Conservation (phyloP, 2,113 vertebrate species). For the Amphiprion percula region DNA sequence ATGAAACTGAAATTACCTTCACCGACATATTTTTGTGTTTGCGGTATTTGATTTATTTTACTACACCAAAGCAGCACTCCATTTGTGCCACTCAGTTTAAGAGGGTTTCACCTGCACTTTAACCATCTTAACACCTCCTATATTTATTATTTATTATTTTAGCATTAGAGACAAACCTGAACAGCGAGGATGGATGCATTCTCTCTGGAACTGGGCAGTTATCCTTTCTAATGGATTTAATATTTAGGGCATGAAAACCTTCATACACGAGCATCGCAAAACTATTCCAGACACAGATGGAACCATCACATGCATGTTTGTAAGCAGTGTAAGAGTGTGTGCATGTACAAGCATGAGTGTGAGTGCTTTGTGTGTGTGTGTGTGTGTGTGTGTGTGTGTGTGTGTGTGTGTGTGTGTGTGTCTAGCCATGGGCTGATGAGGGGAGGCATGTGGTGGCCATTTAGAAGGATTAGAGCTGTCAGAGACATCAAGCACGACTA, state of each 20-base stretch:
- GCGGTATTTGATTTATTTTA: too few species aligned
- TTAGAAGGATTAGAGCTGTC: conserved; percentile 88
- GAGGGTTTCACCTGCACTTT: neutral
- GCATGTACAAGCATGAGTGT: neutral
- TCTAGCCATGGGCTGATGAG: conserved; percentile 75
- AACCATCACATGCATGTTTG: conserved; percentile 17
- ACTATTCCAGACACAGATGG: conserved; percentile 35
- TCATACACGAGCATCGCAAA: conserved; percentile 5
- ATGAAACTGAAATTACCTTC: too few species aligned
- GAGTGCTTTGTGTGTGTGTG: conserved; percentile 26
- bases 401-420: conserved; percentile 50
- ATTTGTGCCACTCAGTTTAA: too few species aligned
- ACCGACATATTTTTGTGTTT: too few species aligned
- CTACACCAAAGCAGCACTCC: too few species aligned
- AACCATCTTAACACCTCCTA: neutral
- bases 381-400: conserved; percentile 5
- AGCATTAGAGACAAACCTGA: neutral
- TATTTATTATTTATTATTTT: neutral
- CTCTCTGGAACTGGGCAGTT: neutral
- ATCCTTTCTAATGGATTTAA: conserved; percentile 9
- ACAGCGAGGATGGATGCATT: neutral
- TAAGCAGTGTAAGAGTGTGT: neutral
- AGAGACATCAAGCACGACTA: conserved; percentile 83
- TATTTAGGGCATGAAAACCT: conserved; percentile 3
- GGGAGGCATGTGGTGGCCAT: conserved; percentile 85